Conservation (phyloP, 2,797 vertebrate genomes). For the Chrosomus eos region DNA sequence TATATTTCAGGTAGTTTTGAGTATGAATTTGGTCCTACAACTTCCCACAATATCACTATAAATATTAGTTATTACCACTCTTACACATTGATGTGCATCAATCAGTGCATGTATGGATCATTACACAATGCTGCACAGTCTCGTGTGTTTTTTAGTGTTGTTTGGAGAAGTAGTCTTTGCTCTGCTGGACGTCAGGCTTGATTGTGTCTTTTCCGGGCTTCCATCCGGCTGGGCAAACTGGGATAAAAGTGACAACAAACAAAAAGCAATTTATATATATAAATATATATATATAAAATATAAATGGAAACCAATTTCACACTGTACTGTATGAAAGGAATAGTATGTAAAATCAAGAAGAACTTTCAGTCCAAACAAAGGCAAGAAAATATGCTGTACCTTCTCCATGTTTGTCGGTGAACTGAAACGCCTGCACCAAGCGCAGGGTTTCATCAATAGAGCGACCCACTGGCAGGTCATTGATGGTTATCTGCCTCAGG, state of each 20-base stretch:
- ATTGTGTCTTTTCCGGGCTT: slow-evolving; percentile 98
- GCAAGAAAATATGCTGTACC: slow-evolving; percentile 73
- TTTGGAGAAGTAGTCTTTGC: slow-evolving; percentile 97
- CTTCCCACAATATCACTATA: slow-evolving; percentile 29
- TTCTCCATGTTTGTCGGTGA: slow-evolving; percentile 97
- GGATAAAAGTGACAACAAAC: slow-evolving; percentile 47
- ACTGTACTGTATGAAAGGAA: neutral
- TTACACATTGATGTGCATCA: neutral
- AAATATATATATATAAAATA: no score
- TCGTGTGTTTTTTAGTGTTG: slow-evolving; percentile 82
- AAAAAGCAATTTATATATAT: neutral
- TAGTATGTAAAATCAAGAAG: neutral
- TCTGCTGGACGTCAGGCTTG: slow-evolving; percentile 94
- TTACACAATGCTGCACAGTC: slow-evolving; percentile 67
- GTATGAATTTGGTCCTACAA: neutral
- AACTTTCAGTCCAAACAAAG: neutral
- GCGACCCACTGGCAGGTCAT: slow-evolving; percentile 95
- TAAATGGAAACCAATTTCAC: neutral
- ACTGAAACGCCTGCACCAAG: slow-evolving; percentile 98
- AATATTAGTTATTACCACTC: slow-evolving; percentile 22
- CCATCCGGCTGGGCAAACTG: slow-evolving; percentile 98
- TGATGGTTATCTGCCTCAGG: slow-evolving; percentile 96
- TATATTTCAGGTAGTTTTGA: neutral
- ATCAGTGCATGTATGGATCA: no score
- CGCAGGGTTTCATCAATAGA: slow-evolving; percentile 94